Evolutionary conservation across 2,113 vertebrate genomes (phyloP), one percentile per base, ranked within the genome.

Genomic region (Rattus rattus): DNA sequence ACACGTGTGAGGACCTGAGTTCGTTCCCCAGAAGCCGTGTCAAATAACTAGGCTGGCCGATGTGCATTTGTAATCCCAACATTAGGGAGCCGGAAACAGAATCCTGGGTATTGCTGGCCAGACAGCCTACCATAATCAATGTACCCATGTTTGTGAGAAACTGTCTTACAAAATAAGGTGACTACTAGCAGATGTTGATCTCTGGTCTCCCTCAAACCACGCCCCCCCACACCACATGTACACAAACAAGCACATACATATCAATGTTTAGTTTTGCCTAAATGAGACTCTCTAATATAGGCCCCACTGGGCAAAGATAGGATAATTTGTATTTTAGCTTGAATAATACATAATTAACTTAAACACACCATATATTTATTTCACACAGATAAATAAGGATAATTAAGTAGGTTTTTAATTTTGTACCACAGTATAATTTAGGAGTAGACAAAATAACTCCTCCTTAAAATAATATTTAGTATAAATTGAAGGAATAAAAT

Each of bases 401-500:
- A 63, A 47, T 54, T 30, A 81, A 77, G 49, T 36, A 90, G 39
- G 2, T 13, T 84, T 76, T 89, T 93, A 70, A 70, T 90, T 2
- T 95, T 92, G 14, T 73, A 77, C 24, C 19, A 49, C 26, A 13
- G 26, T 52, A 24, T 52, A 87, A 83, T 22, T 94, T 76, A 94
- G 73, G 63, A 84, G 59, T 61, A 91, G 63, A 67, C 39, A 9
- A 89, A 56, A 86, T 80, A 69, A 9, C 67, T 1, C 65, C 8
- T 91, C 36, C 47, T 93, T 47, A 75, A 81, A 72, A 72, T 81
- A 95, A 72, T 67, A 73, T 77, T 87, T 90, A 49, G 79, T 67
- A 43, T 85, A 88, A 97, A 91, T 84, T 67, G 88, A 94, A 72
- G 12, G 75, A 87, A n/a, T 83, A 19, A 79, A 94, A 39, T 88